Base-by-base conservation (phyloP, 2,113 vertebrate genomes). In the Gulo gulo region DNA sequence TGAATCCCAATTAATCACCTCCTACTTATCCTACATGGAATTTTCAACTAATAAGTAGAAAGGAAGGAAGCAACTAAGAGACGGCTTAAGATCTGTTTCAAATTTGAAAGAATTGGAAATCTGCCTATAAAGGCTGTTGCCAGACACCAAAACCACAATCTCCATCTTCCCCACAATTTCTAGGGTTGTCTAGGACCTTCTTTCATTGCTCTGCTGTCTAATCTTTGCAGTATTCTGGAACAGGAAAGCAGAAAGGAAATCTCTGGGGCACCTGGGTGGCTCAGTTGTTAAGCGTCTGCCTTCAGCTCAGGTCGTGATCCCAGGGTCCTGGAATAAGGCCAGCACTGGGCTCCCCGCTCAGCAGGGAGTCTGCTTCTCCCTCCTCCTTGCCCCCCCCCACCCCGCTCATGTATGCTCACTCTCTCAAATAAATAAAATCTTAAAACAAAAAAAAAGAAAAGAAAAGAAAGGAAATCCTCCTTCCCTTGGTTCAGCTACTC, bases 241-340 rank as follows among this genome's bases (percentile, higher is more conserved):
- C 16, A 93, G 50, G 24, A 97, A 94, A 71, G 42, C 26, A 52
- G 39, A 91, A 94, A 89, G 67, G 55, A 80, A 74, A 47, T 91
- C 55, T 76, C 52, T 20, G 34, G 34, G 34, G 67, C 18, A n/a
- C 18, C 34, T 69, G 34, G 67, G 67, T 69, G 34, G 16, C 34
- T 69, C 67, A 69, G 67, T 67, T 15, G 18, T 69, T 36, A 69
- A 16, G 34, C 16, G 1, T 69, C 34, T 69, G 67, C 67, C 34
- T 69, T 69, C 7, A n/a, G 16, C 8, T 69, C 34, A 69, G 67
- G 34, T 69, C 34, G n/a, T 69, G 34, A 36, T 36, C 18, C 18
- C 67, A 36, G 67, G 34, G 34, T 69, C 67, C 67, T 69, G 34
- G 34, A 69, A 7, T 4, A 18, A 69, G 67, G 1, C 67, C 8